Percentiles rank a stretch among this genome's conserved stretches.
phyloP scores from a whole-genome alignment of 2,888 invertebrate genomes.

The Leuctra nigra region DNA sequence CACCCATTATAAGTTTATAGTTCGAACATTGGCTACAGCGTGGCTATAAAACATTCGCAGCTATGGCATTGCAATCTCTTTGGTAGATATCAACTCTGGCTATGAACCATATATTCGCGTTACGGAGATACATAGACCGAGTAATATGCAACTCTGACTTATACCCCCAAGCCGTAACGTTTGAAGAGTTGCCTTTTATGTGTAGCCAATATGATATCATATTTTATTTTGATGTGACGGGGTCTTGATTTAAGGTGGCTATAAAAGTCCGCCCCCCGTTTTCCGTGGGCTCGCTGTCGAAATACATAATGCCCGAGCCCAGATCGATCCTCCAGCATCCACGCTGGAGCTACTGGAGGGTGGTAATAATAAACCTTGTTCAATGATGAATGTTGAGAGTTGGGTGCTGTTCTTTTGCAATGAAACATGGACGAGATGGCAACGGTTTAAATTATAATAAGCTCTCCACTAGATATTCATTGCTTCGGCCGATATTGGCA shows the following conservation, averaged over 20 bases:
- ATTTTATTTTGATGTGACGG: constrained; percentile 41
- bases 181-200: constrained; percentile 39
- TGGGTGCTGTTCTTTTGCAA: constrained; percentile 2
- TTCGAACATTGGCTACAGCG: constrained; percentile 10
- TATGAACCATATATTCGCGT: constrained; percentile 9
- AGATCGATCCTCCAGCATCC: constrained; percentile 17
- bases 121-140: constrained; percentile 37
- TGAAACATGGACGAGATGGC: neutral
- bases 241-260: constrained; percentile 39
- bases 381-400: constrained; percentile 10
- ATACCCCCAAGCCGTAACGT: constrained; percentile 37
- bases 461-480: no score
- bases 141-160: constrained; percentile 36
- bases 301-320: constrained; percentile 24
- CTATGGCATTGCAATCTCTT: constrained; percentile 25
- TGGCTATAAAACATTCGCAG: constrained; percentile 12
- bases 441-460: neutral
- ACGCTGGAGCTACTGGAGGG: neutral
- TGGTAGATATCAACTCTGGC: constrained; percentile 10
- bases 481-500: no score
- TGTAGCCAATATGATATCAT: constrained; percentile 41
- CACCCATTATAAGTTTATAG: constrained; percentile 18
- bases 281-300: constrained; percentile 24
- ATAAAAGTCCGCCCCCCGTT: constrained; percentile 34
- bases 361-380: constrained; percentile 12